phyloP scores from a whole-genome alignment of 2,797 vertebrate species.

The Microhierax caerulescens region DNA sequence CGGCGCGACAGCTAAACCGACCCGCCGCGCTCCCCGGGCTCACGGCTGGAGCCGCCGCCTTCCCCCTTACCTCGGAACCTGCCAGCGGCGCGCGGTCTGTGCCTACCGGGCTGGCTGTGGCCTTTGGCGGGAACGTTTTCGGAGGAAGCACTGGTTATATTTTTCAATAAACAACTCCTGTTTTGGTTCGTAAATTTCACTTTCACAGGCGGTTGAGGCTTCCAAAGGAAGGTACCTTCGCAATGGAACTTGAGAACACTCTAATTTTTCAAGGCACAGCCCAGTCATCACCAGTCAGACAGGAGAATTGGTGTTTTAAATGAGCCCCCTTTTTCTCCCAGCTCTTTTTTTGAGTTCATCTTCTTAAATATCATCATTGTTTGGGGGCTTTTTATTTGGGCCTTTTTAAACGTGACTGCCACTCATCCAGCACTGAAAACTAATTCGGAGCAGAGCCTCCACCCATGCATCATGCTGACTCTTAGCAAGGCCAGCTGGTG shows the following conservation, averaged over 20 bases:
- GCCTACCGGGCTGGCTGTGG: no score
- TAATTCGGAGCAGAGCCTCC: not conserved
- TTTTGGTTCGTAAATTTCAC: not conserved
- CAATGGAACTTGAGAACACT: not conserved
- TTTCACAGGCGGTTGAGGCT: not conserved
- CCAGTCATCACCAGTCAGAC: no score
- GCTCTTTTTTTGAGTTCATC: not conserved
- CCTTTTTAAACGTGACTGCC: not conserved
- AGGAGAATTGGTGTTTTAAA: not conserved
- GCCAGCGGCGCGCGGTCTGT: accelerated
- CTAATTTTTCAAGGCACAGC: not conserved
- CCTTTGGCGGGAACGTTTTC: not conserved
- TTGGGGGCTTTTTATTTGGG: not conserved
- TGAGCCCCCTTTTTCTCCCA: not conserved
- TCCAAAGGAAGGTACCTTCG: not conserved
- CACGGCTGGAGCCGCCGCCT: not conserved
- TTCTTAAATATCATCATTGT: not conserved
- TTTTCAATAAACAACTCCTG: not conserved
- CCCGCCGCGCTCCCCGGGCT: not conserved
- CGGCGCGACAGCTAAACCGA: not conserved
- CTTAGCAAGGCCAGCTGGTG: not conserved
- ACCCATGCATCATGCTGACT: not conserved
- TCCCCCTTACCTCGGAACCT: not conserved
- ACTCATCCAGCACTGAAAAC: not conserved
- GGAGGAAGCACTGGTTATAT: accelerated